Evolutionary conservation across 2,888 invertebrate species (phyloP).

Genomic region (Sesia apiformis): DNA sequence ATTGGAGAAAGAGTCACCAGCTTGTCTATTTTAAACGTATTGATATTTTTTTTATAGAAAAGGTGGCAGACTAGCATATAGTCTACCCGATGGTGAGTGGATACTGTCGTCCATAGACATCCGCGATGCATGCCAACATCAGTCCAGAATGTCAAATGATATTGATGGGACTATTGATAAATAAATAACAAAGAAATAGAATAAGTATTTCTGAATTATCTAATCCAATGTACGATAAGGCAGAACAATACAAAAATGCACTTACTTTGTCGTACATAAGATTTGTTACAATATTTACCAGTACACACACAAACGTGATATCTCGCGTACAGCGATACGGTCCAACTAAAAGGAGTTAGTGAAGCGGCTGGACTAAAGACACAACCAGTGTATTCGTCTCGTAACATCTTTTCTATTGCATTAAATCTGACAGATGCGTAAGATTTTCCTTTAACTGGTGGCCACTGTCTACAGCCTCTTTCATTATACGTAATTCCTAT

Average conservation of each 20-base stretch:
- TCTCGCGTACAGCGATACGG: neutral
- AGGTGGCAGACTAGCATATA: no score
- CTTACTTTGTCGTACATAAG: conserved; percentile 3
- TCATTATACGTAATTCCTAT: conserved; percentile 25
- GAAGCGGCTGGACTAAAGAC: conserved; percentile 7
- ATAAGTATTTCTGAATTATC: no score
- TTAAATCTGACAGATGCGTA: conserved; percentile 19
- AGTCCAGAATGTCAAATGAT: no score
- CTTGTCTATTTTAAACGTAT: no score
- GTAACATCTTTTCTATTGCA: conserved; percentile 20
- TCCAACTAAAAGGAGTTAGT: neutral
- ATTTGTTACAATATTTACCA: conserved; percentile 10
- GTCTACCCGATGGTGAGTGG: no score
- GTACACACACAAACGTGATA: neutral
- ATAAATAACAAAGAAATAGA: no score
- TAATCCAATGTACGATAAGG: no score
- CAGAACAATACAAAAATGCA: neutral
- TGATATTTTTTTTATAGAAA: no score
- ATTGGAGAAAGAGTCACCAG: no score
- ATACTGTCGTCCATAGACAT: no score
- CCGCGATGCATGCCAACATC: no score
- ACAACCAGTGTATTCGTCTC: conserved; percentile 7
- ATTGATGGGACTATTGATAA: no score
- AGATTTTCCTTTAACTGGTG: conserved; percentile 19
- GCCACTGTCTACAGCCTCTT: conserved; percentile 29